These are phyloP conservation scores for Holacanthella duospinosa DNA, from an alignment of 2,888 invertebrate genomes.

Conservation along the genomic window DNA sequence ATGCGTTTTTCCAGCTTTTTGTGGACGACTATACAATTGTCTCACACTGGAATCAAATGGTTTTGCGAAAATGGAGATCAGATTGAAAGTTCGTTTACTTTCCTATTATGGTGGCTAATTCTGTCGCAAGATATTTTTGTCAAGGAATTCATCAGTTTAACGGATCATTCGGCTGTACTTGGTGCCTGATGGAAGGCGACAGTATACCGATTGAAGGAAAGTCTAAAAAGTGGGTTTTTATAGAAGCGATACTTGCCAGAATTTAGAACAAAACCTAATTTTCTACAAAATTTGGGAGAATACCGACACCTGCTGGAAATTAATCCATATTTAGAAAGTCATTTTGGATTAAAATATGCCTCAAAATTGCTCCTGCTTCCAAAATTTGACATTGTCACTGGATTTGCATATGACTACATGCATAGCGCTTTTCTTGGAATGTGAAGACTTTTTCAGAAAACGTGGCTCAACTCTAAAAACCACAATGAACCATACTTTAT, in stretches of 20 bases:
- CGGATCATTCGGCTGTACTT: slow-evolving; percentile 3
- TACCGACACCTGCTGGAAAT: not conserved
- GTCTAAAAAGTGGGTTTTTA: slow-evolving; percentile 10
- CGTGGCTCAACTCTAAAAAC: slow-evolving; percentile 18
- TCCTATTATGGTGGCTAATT: slow-evolving; percentile 1
- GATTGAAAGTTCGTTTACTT: not conserved
- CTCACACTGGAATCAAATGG: not conserved
- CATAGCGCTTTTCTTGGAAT: slow-evolving; percentile 22
- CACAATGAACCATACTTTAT: slow-evolving; percentile 14
- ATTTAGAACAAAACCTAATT: not conserved
- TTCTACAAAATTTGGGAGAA: not conserved
- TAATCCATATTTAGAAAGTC: not conserved
- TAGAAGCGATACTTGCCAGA: too few relatives aligned
- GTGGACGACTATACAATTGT: not conserved
- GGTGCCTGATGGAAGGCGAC: slow-evolving; percentile 1
- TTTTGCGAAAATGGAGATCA: too few relatives aligned
- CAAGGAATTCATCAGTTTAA: slow-evolving; percentile 7
- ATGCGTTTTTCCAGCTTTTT: slow-evolving; percentile 8
- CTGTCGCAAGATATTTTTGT: not conserved
- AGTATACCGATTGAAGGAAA: not conserved
- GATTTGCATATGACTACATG: slow-evolving; percentile 24
- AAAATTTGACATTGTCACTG: slow-evolving; percentile 23
- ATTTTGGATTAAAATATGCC: slow-evolving; percentile 13
- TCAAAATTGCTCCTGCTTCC: slow-evolving; percentile 14
- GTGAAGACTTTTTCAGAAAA: slow-evolving; percentile 8